These are phyloP conservation scores for Archegozetes longisetosus DNA, from an alignment of 1,140 invertebrate species.

Conservation along the genomic window DNA sequence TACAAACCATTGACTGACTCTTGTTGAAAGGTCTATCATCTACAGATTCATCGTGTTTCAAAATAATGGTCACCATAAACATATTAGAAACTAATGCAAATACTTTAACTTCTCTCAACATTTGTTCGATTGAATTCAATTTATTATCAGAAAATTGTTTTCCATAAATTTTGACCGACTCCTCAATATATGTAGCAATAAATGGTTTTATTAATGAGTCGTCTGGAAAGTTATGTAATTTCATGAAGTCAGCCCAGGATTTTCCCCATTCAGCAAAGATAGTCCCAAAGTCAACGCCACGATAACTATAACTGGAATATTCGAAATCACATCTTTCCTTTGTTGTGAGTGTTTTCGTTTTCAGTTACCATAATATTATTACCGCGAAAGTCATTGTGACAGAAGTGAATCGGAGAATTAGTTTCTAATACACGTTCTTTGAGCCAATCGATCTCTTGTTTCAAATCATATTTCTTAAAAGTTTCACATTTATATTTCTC, in stretches of 20 bases:
- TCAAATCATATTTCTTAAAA: background rate
- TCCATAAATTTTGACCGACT: background rate
- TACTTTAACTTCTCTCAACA: background rate
- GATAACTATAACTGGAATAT: background rate
- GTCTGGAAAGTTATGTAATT: background rate
- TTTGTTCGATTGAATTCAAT: background rate
- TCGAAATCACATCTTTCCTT: background rate
- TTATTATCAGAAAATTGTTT: background rate
- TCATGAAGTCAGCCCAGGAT: background rate
- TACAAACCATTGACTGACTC: too few species aligned
- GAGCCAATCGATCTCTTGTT: background rate
- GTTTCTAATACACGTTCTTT: background rate
- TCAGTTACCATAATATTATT: background rate
- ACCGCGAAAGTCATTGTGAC: conserved; percentile 1
- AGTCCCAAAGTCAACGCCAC: background rate
- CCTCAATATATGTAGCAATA: background rate
- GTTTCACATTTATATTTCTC: background rate
- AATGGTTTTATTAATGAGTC: background rate
- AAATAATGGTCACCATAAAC: background rate
- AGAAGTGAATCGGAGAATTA: background rate
- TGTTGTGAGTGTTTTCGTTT: background rate
- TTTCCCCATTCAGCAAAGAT: background rate
- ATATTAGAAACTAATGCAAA: background rate
- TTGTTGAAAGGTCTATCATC: background rate
- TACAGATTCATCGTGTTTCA: background rate